Evolutionary conservation across 2,888 invertebrate species (phyloP), one percentile per base, ranked within the genome.

Genomic region (Lepidonotus clava): DNA sequence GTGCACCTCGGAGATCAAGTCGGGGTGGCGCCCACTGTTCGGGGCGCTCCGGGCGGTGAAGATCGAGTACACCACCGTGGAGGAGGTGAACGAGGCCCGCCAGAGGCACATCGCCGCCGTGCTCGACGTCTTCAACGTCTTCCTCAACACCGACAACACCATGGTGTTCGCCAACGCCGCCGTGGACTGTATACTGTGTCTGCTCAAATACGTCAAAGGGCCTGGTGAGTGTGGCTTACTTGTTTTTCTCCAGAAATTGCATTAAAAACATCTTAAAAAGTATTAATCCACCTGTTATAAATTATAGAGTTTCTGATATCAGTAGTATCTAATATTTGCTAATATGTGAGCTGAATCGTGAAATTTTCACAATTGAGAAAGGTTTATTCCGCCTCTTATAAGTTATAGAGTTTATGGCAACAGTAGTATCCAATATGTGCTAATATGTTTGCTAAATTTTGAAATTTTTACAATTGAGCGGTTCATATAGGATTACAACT

Each of bases 21-120:
- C 98, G 0, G 99, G 99, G 0, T 99, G 99, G 99, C 95, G 98
- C 85, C 98, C 99, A 0, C 95, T 99, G 0, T 99, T 99, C 93
- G 98, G 98, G 18, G 98, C 98, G 0, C 94, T 99, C 67, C 96
- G 98, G 32, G 98, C 98, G 71, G 98, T 98, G 0, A 93, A 92
- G 89, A 93, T 94, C 83, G 93, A 94, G 87, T 93, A 92, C 88
- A 94, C 93, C 0, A 91, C 92, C 41, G 92, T 91, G 53, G 93
- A 93, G 87, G 93, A 92, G 71, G 91, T 94, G 40, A 93, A 94
- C 88, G 93, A 93, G 87, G 92, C 92, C 0, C 88, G 94, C 66
- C 93, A 93, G 90, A 88, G 93, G 36, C 94, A 94, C 89, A 91
- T 94, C 36, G 92, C 93, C 1, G 95, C 95, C 8, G 95, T 95